A percentile compares a stretch with the other conserved stretches of the same genome.
Evolutionary conservation across 2,888 invertebrate genomes (phyloP).

Genomic region (Bedellia somnulentella): DNA sequence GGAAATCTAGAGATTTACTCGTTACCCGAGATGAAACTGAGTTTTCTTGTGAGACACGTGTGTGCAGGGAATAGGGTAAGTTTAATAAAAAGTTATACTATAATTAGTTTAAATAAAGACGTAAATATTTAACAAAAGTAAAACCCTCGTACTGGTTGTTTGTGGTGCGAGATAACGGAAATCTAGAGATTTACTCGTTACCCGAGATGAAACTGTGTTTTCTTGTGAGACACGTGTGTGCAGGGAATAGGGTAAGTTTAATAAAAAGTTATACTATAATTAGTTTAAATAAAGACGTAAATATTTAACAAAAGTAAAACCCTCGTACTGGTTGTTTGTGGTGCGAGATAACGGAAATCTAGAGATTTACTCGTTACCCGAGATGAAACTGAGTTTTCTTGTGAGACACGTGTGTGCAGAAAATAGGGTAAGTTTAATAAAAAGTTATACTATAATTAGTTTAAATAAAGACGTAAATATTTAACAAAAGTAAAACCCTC

Average conservation of each 20-base stretch:
- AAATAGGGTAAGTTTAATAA: conserved; percentile 35
- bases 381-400: conserved; percentile 80
- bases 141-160: conserved; percentile 89
- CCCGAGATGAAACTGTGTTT: conserved; percentile 86
- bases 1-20: conserved; percentile 93
- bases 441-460: too few species aligned
- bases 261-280: too few species aligned
- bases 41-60: conserved; percentile 77
- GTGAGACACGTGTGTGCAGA: conserved; percentile 71
- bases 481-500: background rate
- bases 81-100: too few species aligned
- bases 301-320: conserved; percentile 68
- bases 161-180: conserved; percentile 85
- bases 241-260: conserved; percentile 43
- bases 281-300: conserved; percentile 58
- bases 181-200: conserved; percentile 89
- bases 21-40: conserved; percentile 82
- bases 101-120: conserved; percentile 40
- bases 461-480: too few species aligned
- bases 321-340: conserved; percentile 88
- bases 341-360: conserved; percentile 88
- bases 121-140: conserved; percentile 67
- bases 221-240: conserved; percentile 73
- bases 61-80: conserved; percentile 57
- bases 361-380: conserved; percentile 91